Conservation (phyloP, 1,140 invertebrate genomes). For the Orius laevigatus region DNA sequence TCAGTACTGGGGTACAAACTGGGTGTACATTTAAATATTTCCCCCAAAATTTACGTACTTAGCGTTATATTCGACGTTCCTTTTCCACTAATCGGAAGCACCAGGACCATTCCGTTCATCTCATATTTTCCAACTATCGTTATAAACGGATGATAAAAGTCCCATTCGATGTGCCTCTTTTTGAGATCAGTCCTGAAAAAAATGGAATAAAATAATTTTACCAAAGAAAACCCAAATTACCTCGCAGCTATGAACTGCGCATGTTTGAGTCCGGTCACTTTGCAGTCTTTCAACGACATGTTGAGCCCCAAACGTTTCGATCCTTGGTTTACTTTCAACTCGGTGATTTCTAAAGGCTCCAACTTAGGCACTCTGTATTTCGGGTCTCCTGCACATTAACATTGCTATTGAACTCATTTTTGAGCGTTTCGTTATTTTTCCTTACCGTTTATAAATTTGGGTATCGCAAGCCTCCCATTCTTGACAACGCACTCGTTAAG, state of each 20-base stretch:
- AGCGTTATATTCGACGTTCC: constrained; percentile 50
- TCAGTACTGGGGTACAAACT: background rate
- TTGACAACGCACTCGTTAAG: constrained; percentile 19
- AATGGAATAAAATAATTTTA: constrained; percentile 6
- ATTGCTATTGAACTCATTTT: background rate
- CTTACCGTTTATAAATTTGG: constrained; percentile 18
- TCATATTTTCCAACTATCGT: constrained; percentile 41
- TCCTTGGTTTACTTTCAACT: constrained; percentile 20
- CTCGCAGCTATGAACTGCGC: constrained; percentile 19
- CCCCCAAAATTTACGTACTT: constrained; percentile 32
- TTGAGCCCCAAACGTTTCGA: constrained; percentile 21
- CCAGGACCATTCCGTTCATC: constrained; percentile 44
- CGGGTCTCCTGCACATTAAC: constrained; percentile 16
- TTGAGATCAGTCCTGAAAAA: constrained; percentile 19
- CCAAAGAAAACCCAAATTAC: constrained; percentile 9
- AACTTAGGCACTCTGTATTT: constrained; percentile 21
- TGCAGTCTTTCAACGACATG: constrained; percentile 17
- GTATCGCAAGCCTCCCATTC: constrained; percentile 16
- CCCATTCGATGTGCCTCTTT: constrained; percentile 21
- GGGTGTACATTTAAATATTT: background rate
- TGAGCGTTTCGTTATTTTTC: background rate
- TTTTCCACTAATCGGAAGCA: constrained; percentile 48
- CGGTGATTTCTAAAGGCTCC: constrained; percentile 21
- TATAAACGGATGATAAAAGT: constrained; percentile 27
- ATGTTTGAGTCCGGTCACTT: constrained; percentile 18